Evolutionary conservation across 2,888 invertebrate genomes (phyloP).

Genomic region (Mythimna pallens): DNA sequence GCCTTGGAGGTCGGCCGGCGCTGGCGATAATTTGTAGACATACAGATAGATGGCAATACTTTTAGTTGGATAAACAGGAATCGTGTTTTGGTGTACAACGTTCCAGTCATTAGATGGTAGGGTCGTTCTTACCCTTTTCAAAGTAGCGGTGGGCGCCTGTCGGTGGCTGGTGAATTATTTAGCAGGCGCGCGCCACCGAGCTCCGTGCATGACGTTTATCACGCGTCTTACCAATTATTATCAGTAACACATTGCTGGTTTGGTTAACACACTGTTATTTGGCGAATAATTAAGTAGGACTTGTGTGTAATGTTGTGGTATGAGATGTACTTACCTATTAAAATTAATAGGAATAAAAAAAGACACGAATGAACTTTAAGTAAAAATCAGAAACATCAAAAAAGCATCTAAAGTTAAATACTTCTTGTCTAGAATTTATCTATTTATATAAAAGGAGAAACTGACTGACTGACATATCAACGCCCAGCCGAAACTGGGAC

Average conservation of each 20-base stretch:
- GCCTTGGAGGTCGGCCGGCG: conserved; percentile 40
- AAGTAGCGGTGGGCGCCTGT: conserved; percentile 76
- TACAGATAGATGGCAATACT: conserved; percentile 55
- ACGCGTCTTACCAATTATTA: conserved; percentile 69
- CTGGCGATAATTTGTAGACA: conserved; percentile 58
- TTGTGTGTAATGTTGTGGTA: not conserved
- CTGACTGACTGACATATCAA: no score
- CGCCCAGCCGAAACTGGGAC: no score
- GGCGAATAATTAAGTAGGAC: conserved; percentile 11
- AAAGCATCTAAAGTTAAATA: no score
- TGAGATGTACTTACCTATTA: not conserved
- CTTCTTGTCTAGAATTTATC: not conserved
- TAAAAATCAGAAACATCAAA: not conserved
- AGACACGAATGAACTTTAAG: not conserved
- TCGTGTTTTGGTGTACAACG: conserved; percentile 67
- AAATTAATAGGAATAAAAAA: not conserved
- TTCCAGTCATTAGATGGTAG: conserved; percentile 75
- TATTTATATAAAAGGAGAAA: no score
- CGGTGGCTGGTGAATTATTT: conserved; percentile 83
- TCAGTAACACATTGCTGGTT: conserved; percentile 48
- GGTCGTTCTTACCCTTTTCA: conserved; percentile 80
- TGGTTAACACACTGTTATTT: conserved; percentile 19
- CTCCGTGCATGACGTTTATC: conserved; percentile 75
- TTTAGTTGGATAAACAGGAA: conserved; percentile 63
- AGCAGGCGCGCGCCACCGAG: conserved; percentile 71